Evolutionary conservation across 2,888 invertebrate genomes (phyloP).

Genomic region (Drosophila mercatorum): DNA sequence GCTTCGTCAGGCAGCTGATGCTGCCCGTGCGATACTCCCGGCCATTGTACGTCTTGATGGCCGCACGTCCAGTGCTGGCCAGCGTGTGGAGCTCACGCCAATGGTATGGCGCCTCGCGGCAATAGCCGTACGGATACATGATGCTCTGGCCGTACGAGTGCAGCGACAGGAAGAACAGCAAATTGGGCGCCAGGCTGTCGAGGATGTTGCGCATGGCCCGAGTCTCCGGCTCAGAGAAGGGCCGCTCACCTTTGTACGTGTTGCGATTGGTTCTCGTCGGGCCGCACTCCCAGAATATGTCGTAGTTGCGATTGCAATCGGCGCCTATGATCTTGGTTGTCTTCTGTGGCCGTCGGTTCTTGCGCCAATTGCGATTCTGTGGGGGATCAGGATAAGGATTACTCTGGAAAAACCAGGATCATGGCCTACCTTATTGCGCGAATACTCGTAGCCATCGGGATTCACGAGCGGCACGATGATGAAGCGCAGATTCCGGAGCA

Average conservation of each 20-base stretch:
- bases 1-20: slow-evolving; percentile 80
- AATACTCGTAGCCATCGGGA: slow-evolving; percentile 90
- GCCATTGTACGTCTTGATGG: slow-evolving; percentile 82
- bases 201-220: slow-evolving; percentile 80
- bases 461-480: slow-evolving; percentile 88
- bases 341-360: slow-evolving; percentile 85
- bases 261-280: slow-evolving; percentile 66
- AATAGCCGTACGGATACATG: slow-evolving; percentile 84
- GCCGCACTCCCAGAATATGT: slow-evolving; percentile 86
- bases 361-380: slow-evolving; percentile 88
- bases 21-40: slow-evolving; percentile 83
- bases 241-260: slow-evolving; percentile 82
- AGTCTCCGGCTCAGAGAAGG: slow-evolving; percentile 84
- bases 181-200: slow-evolving; percentile 72
- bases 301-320: slow-evolving; percentile 89
- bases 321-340: slow-evolving; percentile 86
- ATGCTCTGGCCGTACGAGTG: slow-evolving; percentile 84
- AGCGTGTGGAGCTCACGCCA: slow-evolving; percentile 78
- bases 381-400: background rate
- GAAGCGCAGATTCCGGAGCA: slow-evolving; percentile 88
- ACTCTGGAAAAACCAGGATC: background rate
- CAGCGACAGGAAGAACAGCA: slow-evolving; percentile 83
- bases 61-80: slow-evolving; percentile 81
- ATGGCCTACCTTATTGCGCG: slow-evolving; percentile 85
- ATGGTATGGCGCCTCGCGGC: slow-evolving; percentile 76